Percentiles rank a stretch among this genome's conserved stretches.
Evolutionary conservation across 2,888 invertebrate species (phyloP).

Genomic region (Dichetophora obliterata): DNA sequence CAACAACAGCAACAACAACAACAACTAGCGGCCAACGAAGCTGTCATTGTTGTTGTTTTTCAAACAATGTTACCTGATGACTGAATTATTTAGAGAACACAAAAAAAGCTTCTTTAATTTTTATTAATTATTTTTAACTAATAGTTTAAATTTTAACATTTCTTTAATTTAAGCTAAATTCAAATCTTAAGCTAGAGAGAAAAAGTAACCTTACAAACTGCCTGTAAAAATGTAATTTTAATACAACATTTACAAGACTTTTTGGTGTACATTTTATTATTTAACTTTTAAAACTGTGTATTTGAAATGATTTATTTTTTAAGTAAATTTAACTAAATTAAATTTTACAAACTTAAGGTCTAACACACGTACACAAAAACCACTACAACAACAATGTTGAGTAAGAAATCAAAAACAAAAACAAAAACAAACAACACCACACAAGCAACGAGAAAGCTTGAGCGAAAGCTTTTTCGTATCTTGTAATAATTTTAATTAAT

Average conservation of each 20-base stretch:
- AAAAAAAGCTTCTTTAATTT: constrained; percentile 44
- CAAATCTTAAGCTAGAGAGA: neutral
- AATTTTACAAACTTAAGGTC: neutral
- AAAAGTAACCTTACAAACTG: neutral
- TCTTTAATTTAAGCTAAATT: neutral
- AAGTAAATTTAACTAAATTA: neutral
- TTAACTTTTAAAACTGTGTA: too few species aligned
- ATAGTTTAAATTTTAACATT: neutral
- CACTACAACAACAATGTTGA: neutral
- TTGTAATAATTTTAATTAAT: neutral
- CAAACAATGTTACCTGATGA: constrained; percentile 72
- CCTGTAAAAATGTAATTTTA: constrained; percentile 17
- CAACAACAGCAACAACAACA: constrained; percentile 41
- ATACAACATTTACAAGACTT: neutral
- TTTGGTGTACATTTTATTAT: neutral
- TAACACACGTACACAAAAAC: neutral
- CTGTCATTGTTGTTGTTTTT: constrained; percentile 71
- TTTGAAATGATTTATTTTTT: too few species aligned
- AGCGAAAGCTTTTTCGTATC: neutral
- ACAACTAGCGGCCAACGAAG: constrained; percentile 60
- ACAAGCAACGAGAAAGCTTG: neutral
- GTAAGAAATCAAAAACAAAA: neutral
- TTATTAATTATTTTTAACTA: neutral
- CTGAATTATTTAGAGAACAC: constrained; percentile 65
- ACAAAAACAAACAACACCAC: neutral